These are phyloP conservation scores for Drosophila barbarae DNA, from an alignment of 2,888 invertebrate genomes.

Conservation along the genomic window DNA sequence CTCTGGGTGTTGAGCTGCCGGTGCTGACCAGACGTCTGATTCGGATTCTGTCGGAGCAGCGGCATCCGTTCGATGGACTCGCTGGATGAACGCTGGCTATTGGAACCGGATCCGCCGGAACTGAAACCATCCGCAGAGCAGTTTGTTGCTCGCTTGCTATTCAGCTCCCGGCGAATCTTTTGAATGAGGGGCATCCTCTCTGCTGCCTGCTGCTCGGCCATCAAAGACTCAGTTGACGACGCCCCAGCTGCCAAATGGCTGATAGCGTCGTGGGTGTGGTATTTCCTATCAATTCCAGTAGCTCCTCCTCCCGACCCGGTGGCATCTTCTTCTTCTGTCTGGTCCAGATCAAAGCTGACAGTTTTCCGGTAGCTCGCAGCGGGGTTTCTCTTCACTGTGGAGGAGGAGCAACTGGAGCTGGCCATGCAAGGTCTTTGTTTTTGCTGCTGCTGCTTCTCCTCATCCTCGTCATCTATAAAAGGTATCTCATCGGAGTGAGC, in stretches of 20 bases:
- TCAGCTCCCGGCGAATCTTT: slow-evolving; percentile 73
- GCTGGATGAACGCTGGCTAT: slow-evolving; percentile 71
- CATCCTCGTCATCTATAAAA: slow-evolving; percentile 80
- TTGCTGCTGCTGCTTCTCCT: slow-evolving; percentile 64
- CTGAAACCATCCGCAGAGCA: slow-evolving; percentile 64
- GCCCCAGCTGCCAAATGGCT: slow-evolving; percentile 62
- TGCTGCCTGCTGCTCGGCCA: slow-evolving; percentile 42
- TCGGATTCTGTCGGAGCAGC: slow-evolving; percentile 50
- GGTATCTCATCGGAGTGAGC: slow-evolving; percentile 79
- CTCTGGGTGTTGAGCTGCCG: slow-evolving; percentile 75
- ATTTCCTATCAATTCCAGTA: slow-evolving; percentile 69
- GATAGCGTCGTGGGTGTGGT: slow-evolving; percentile 76
- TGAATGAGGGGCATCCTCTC: slow-evolving; percentile 72
- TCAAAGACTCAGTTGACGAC: slow-evolving; percentile 69
- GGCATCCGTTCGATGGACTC: slow-evolving; percentile 76
- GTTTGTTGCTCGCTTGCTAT: slow-evolving; percentile 71
- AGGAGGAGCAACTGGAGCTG: slow-evolving; percentile 42
- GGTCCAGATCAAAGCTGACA: slow-evolving; percentile 79
- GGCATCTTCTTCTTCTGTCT: slow-evolving; percentile 17
- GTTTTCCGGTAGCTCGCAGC: slow-evolving; percentile 76
- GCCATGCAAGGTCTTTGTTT: slow-evolving; percentile 49
- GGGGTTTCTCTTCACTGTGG: slow-evolving; percentile 50
- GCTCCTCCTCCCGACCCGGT: slow-evolving; percentile 11
- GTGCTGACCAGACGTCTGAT: slow-evolving; percentile 62
- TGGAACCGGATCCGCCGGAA: slow-evolving; percentile 73